Conservation (phyloP, 2,113 vertebrate genomes). For the Tetrao urogallus region DNA sequence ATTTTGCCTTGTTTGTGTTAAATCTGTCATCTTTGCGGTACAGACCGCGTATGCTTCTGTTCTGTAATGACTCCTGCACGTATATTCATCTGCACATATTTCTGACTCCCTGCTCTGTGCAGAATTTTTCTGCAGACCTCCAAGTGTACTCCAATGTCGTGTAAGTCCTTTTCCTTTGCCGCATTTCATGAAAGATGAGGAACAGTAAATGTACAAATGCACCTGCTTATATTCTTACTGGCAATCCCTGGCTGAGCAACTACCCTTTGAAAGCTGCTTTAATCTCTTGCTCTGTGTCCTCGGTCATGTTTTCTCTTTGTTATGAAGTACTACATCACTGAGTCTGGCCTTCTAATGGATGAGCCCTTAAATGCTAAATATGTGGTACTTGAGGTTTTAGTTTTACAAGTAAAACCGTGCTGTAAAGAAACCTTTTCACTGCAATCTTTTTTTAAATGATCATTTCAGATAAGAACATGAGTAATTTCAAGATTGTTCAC, state of each 20-base stretch:
- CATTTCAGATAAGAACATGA: conserved; percentile 5
- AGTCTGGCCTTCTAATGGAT: conserved; percentile 36
- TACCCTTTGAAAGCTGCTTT: conserved; percentile 6
- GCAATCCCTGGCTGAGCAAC: neutral
- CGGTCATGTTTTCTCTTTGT: neutral
- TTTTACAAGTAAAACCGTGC: conserved; percentile 5
- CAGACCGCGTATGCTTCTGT: neutral
- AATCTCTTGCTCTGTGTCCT: conserved; percentile 19
- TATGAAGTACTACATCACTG: neutral
- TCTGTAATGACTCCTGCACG: neutral
- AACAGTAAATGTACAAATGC: conserved; percentile 1
- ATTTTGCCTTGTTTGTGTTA: neutral
- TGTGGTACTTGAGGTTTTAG: conserved; percentile 6
- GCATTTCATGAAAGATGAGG: neutral
- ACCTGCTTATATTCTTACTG: neutral
- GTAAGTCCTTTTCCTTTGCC: neutral
- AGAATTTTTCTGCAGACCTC: conserved; percentile 1
- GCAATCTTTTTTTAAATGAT: conserved; percentile 25
- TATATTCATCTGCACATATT: neutral
- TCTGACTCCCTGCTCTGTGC: neutral
- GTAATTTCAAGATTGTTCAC: neutral
- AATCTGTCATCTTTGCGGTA: neutral
- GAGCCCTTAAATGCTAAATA: neutral
- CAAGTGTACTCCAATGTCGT: rapidly evolving
- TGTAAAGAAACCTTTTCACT: conserved; percentile 27